phyloP scores from a whole-genome alignment of 2,888 invertebrate genomes.

The Biston betularia region DNA sequence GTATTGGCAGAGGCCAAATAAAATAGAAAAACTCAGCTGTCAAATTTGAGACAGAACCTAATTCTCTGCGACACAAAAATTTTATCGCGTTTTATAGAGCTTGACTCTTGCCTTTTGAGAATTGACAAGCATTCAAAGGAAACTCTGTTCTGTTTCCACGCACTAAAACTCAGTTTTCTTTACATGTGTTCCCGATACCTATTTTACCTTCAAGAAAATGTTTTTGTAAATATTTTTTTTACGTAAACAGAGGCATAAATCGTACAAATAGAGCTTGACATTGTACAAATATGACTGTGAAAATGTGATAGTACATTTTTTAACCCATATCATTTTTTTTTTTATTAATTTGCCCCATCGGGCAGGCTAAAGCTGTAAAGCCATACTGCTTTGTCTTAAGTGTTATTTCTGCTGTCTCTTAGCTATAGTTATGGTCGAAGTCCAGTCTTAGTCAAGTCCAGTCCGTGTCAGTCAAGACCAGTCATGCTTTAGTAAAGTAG shows the following conservation, averaged over 20 bases:
- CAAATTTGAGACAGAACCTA: neutral
- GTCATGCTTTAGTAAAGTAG: no score
- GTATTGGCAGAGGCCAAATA: no score
- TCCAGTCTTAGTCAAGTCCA: no score
- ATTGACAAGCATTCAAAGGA: neutral
- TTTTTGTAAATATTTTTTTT: conserved; percentile 12
- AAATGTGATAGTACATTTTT: neutral
- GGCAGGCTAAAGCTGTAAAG: no score
- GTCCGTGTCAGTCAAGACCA: no score
- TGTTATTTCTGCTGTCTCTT: no score
- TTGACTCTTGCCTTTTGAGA: neutral
- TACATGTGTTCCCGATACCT: no score
- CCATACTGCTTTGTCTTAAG: no score
- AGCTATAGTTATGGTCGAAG: no score
- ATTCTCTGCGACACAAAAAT: neutral
- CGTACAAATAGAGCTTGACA: neutral
- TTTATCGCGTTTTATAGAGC: neutral
- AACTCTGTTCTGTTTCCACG: neutral
- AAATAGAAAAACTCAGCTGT: neutral
- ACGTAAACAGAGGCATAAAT: conserved; percentile 14
- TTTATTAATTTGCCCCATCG: no score
- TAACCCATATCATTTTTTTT: no score
- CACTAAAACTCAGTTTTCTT: neutral
- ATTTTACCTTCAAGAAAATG: neutral
- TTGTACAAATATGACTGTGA: neutral